Evolutionary conservation across 1,140 invertebrate species (phyloP), one percentile per base, ranked within the genome.

Genomic region (Dufourea novaeangliae): DNA sequence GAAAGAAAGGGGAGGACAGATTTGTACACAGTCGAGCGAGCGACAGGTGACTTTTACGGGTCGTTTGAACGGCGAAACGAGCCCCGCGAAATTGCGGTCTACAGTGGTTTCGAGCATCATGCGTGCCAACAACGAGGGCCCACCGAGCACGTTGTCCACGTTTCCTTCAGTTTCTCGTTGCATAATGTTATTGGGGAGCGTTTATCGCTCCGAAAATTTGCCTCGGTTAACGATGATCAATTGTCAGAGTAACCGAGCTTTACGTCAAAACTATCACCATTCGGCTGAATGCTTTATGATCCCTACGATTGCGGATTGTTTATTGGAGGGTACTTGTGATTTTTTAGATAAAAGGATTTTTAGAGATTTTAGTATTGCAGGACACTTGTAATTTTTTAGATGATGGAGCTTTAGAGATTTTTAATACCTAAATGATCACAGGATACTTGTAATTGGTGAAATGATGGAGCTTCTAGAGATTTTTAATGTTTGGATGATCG

Each of bases 51-150:
- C 37, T 71, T 22, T 70, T 20, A 56, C 34, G 68, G 46, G 17
- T 46, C 67, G 50, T 56, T 78, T 41, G 76, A 59, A 46, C 61
- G 52, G 69, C 7, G 27, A 46, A 73, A 59, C 32, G 69, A 73
- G 68, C 59, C 27, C 37, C 20, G 27, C 1, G 52, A 78, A 78
- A 78, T 78, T 78, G 61, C 69, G 69, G 52, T 78, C 73, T 73
- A 52, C 69, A 52, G 39, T 66, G 50, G 61, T 78, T n/a, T n/a
- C 12, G 68, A 78, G 66, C 76, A 44, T 63, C 46, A n/a, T 27
- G 32, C 10, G 34, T n/a, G 50, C 17, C 4, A 56, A 29, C 22
- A 34, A 22, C 66, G 34, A 22, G 27, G 39, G 6, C 29, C n/a
- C 37, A 25, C 25, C 25, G 54, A 8, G 44, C 59, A 66, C 61